Evolutionary conservation across 2,888 invertebrate species (phyloP).

Genomic region (Nephrotoma flavescens): DNA sequence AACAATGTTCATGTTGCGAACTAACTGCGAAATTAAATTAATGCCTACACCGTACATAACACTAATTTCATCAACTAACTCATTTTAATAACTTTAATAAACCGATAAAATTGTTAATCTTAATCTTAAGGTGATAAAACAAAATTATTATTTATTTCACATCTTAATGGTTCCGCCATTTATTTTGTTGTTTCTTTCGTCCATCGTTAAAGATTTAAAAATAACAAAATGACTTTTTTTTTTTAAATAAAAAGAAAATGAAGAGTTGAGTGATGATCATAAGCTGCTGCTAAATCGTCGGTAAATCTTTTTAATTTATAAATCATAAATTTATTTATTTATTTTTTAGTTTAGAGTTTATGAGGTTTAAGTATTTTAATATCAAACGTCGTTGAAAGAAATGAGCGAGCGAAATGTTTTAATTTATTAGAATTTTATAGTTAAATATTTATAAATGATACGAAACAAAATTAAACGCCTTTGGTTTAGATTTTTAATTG

Average conservation of each 20-base stretch:
- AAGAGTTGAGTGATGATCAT: background rate
- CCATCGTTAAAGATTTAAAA: background rate
- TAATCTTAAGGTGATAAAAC: background rate
- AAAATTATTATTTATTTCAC: background rate
- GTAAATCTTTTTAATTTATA: background rate
- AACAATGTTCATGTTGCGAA: background rate
- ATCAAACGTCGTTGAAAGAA: background rate
- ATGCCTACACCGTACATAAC: background rate
- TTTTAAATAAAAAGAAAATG: background rate
- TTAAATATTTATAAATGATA: background rate
- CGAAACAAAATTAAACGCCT: background rate
- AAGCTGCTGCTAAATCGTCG: background rate
- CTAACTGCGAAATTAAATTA: too few relatives aligned
- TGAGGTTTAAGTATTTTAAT: background rate
- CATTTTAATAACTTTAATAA: background rate
- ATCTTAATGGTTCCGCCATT: background rate
- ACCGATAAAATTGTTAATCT: background rate
- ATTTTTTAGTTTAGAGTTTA: background rate
- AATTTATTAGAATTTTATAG: background rate
- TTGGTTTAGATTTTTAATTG: background rate
- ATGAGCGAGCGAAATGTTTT: background rate
- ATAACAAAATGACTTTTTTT: background rate
- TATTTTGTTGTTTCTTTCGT: background rate
- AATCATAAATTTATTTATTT: background rate
- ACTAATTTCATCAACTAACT: background rate